Base-by-base conservation (phyloP, 2,797 vertebrate genomes). In the Heliangelus exortis region DNA sequence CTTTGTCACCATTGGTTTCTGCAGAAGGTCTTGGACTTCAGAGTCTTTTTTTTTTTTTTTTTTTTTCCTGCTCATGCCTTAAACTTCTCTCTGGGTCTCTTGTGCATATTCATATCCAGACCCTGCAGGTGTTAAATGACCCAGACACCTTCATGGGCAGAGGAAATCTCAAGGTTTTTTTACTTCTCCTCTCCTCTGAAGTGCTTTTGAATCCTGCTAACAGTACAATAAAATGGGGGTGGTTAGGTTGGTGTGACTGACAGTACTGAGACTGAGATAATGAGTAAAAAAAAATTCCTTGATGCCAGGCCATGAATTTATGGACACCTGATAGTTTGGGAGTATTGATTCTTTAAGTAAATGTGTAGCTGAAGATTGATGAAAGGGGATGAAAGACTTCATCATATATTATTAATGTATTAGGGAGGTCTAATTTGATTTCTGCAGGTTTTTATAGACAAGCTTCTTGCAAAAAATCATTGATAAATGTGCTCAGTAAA, bases 271-370 rank as follows among this genome's bases (percentile, higher is more conserved):
- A 8, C 23, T 28, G 78, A 92, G 73, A 47, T 41, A 10, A 1
- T 5, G 31, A 86, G 47, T 57, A 67, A 76, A 50, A 76, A 50
- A 33, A 54, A 36, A 75, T 66, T 59, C 39, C 39, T 84, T 77
- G 71, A 55, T 71, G 71, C 15, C 18, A 67, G 91, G 72, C 66
- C 1, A 2, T 47, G 71, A 48, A 69, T 77, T 85, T 80, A 48
- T 84, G 73, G 81, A 25, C 63, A n/a, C 10, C 2, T 19, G 1
- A 1, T 61, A 53, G 39, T 65, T 92, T 69, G 58, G 58, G 45
- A 57, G 33, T 85, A 73, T 85, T 84, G 89, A 89, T 89, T 74
- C 13, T 63, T n/a, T 83, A 85, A 90, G 76, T 87, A 89, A 94
- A 90, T n/a, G 68, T 50, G 19, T 68, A 78, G 84, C 68, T 76